Conservation (phyloP, 2,888 invertebrate species). For the Platycheirus albimanus region DNA sequence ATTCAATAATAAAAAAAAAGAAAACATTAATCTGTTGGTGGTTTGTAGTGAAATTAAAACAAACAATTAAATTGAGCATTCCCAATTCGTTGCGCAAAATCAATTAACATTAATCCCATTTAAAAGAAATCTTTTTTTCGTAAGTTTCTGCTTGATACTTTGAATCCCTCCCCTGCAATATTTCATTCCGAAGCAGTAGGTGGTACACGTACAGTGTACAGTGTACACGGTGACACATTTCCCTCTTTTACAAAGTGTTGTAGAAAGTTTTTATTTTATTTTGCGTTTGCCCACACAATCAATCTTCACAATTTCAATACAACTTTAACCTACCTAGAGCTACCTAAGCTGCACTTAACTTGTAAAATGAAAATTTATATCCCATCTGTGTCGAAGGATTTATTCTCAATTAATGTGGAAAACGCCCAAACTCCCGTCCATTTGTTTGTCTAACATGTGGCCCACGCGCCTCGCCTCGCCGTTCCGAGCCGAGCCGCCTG, state of each 20-base stretch:
- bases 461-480: too few relatives aligned
- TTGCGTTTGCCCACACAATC: conserved; percentile 38
- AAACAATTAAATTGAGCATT: too few relatives aligned
- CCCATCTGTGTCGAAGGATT: conserved; percentile 71
- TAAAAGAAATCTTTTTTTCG: background rate
- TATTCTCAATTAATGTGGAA: conserved; percentile 70
- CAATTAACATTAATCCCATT: conserved; percentile 2
- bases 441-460: conserved; percentile 35
- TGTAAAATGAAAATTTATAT: conserved; percentile 74
- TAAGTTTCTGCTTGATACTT: background rate
- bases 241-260: conserved; percentile 30
- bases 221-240: conserved; percentile 15
- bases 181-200: conserved; percentile 38
- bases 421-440: conserved; percentile 37
- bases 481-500: too few relatives aligned
- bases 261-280: conserved; percentile 19
- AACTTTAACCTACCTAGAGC: conserved; percentile 36
- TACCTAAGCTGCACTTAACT: conserved; percentile 70
- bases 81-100: too few relatives aligned
- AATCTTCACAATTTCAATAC: conserved; percentile 64
- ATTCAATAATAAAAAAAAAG: too few relatives aligned
- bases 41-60: too few relatives aligned
- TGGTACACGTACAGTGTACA: too few relatives aligned
- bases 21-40: too few relatives aligned
- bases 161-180: conserved; percentile 11